Evolutionary conservation across 2,113 vertebrate genomes (phyloP).

Genomic region (Polypterus bichir): DNA sequence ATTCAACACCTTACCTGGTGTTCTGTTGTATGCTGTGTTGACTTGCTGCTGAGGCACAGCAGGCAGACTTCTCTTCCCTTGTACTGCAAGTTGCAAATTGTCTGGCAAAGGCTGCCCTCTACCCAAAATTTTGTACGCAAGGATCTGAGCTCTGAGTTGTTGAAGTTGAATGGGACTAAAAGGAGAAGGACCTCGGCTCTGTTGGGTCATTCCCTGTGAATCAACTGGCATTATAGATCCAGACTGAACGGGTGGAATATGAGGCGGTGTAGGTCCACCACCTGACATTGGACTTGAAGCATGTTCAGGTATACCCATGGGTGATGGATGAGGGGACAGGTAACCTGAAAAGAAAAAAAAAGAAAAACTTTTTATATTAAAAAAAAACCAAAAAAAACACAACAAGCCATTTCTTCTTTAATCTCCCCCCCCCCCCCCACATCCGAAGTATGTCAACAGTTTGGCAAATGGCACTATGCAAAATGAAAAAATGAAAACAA

Average conservation of each 20-base stretch:
- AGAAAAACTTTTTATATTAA: too few relatives aligned
- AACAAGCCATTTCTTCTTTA: too few relatives aligned
- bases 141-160: constrained; percentile 91
- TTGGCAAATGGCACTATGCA: constrained; percentile 19
- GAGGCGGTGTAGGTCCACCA: constrained; percentile 85
- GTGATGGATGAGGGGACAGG: constrained; percentile 88
- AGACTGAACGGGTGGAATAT: constrained; percentile 72
- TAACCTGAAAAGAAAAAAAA: constrained; percentile 58
- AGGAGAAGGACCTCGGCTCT: constrained; percentile 73
- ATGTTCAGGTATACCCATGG: constrained; percentile 78
- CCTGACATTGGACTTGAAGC: constrained; percentile 86
- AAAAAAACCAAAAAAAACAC: too few relatives aligned
- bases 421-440: too few relatives aligned
- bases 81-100: constrained; percentile 90
- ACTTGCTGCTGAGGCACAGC: constrained; percentile 72
- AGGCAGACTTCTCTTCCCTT: constrained; percentile 87
- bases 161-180: constrained; percentile 91
- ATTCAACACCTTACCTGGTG: constrained; percentile 53
- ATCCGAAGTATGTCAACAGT: neutral
- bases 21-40: constrained; percentile 62
- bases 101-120: constrained; percentile 89
- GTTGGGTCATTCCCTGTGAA: constrained; percentile 71
- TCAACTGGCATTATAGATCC: constrained; percentile 77
- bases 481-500: constrained; percentile 13
- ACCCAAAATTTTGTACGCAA: constrained; percentile 93